phyloP scores from a whole-genome alignment of 2,113 vertebrate genomes.

The Perca fluviatilis region DNA sequence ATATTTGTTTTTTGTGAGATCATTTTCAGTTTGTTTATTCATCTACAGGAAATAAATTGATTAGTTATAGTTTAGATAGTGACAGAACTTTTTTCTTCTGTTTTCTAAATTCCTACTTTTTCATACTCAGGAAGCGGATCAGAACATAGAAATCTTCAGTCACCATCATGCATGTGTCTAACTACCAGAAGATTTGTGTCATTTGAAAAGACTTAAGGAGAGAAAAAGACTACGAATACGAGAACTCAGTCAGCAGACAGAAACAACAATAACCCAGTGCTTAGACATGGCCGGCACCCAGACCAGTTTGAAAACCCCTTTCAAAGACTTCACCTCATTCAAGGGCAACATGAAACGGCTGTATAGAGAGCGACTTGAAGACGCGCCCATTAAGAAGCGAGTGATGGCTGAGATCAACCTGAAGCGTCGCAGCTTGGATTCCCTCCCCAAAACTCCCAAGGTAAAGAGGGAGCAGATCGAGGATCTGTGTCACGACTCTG shows the following conservation, averaged over 20 bases:
- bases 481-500: slow-evolving; percentile 82
- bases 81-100: background rate
- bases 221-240: slow-evolving; percentile 51
- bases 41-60: background rate
- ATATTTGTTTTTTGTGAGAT: slow-evolving; percentile 23
- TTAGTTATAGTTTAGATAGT: slow-evolving; percentile 4
- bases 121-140: slow-evolving; percentile 66
- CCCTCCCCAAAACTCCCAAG: slow-evolving; percentile 85
- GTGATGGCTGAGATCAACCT: slow-evolving; percentile 91
- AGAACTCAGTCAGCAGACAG: slow-evolving; percentile 44
- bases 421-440: slow-evolving; percentile 85
- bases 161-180: slow-evolving; percentile 79
- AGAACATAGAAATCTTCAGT: slow-evolving; percentile 52
- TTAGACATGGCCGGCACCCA: slow-evolving; percentile 90
- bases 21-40: slow-evolving; percentile 38
- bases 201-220: slow-evolving; percentile 65
- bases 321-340: slow-evolving; percentile 85
- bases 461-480: slow-evolving; percentile 93
- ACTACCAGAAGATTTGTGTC: slow-evolving; percentile 72
- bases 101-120: slow-evolving; percentile 38
- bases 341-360: slow-evolving; percentile 87
- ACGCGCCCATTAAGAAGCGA: slow-evolving; percentile 91
- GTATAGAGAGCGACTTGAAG: slow-evolving; percentile 87
- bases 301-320: slow-evolving; percentile 86
- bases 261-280: slow-evolving; percentile 57